phyloP scores from a whole-genome alignment of 1,140 invertebrate genomes.

The Hypsibius dujardini region DNA sequence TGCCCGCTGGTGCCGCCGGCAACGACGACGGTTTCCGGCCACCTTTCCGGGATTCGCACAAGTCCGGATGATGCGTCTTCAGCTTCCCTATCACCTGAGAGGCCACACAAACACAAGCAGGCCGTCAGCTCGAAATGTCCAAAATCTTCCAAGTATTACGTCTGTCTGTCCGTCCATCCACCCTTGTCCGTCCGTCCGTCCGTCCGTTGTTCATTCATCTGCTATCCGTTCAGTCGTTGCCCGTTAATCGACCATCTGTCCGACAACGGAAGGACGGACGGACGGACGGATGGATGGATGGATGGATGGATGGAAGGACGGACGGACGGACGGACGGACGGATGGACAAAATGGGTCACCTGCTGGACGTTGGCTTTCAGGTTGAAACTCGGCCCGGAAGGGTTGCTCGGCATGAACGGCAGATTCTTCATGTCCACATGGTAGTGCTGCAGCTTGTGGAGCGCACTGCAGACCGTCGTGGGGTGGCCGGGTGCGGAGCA shows the following conservation, averaged over 20 bases:
- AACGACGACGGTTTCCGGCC: not conserved
- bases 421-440: not conserved
- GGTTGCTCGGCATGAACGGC: not conserved
- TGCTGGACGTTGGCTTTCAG: conserved; percentile 1
- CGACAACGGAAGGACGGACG: too few relatives aligned
- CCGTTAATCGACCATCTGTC: too few relatives aligned
- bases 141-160: too few relatives aligned
- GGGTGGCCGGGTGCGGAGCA: not conserved
- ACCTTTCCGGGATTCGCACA: not conserved
- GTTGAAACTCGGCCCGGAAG: conserved; percentile 4
- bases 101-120: too few relatives aligned
- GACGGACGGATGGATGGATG: too few relatives aligned
- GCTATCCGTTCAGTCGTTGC: too few relatives aligned
- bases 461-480: not conserved
- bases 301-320: too few relatives aligned
- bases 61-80: not conserved
- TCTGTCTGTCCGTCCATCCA: too few relatives aligned
- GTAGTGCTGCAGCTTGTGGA: not conserved
- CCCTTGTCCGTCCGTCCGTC: too few relatives aligned
- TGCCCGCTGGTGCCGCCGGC: not conserved
- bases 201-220: too few relatives aligned
- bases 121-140: too few relatives aligned
- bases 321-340: too few relatives aligned
- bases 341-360: not conserved
- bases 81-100: not conserved